Evolutionary conservation across 2,888 invertebrate species (phyloP).

Genomic region (Lasioglossum figueresi): DNA sequence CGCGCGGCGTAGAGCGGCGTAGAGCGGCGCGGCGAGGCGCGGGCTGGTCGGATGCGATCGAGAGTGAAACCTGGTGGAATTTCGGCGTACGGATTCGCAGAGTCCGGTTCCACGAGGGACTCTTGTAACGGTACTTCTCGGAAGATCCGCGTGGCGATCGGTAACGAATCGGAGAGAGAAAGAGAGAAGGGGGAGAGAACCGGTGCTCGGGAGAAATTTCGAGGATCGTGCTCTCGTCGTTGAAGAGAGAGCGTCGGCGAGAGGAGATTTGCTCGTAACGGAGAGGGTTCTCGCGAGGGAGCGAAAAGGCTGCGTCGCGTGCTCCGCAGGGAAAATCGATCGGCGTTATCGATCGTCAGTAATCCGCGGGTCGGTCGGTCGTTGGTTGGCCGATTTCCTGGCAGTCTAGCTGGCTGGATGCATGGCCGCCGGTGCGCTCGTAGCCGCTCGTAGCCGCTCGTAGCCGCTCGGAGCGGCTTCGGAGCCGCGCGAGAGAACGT

Average conservation of each 20-base stretch:
- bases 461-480: not conserved
- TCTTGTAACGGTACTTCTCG: conserved; percentile 2
- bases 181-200: not conserved
- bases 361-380: conserved; percentile 42
- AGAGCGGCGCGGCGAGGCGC: too few species aligned
- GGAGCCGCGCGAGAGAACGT: conserved; percentile 16
- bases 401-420: conserved; percentile 50
- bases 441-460: not conserved
- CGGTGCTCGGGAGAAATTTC: conserved; percentile 8
- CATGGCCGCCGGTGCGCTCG: conserved; percentile 29
- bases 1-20: too few species aligned
- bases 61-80: conserved; percentile 9
- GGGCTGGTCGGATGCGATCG: not conserved
- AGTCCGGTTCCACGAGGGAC: conserved; percentile 2
- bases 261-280: not conserved
- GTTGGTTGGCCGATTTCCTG: conserved; percentile 52
- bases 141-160: conserved; percentile 1
- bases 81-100: conserved; percentile 1
- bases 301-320: conserved; percentile 18
- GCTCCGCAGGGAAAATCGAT: conserved; percentile 53
- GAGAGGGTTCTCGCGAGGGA: not conserved
- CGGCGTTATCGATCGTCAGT: conserved; percentile 59
- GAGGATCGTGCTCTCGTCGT: conserved; percentile 1
- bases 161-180: not conserved
- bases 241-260: not conserved